Base-by-base conservation (phyloP, 2,797 vertebrate species). In the Labeo calbasu region DNA sequence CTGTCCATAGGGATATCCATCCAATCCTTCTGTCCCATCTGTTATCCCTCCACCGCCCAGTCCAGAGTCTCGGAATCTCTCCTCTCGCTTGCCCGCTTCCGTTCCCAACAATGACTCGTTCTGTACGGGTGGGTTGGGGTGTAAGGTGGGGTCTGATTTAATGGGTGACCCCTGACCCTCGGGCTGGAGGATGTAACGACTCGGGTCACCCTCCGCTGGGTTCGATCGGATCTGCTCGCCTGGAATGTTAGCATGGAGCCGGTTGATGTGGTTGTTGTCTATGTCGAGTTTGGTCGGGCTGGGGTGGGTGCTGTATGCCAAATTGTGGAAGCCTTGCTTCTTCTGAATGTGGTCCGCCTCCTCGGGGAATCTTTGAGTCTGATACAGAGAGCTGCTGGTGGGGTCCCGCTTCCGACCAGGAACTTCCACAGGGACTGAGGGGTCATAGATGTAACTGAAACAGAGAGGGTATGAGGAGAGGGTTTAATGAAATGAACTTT, bases 391-490 rank as follows among this genome's bases (percentile, higher is more conserved):
- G 89, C 86, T 92, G 84, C 50, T 87, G 0, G 90, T 77, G 0
- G 91, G 88, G 88, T 95, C 93, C 0, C 82, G 46, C 89, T 95
- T 95, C 21, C 87, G 85, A 59, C 87, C 86, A 11, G 84, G 85
- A 59, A 78, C 89, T 0, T 96, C 94, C 70, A 87, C 93, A 6
- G 87, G 88, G 71, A 87, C 90, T 0, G 95, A 91, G 57, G 97
- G 94, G 79, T 98, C 96, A 79, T 97, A 95, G 92, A 97, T 94
- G 90, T 97, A 97, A 93, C 97, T 99, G 90, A 11, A 90, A 79
- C 79, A 86, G 84, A 84, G 46, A 90, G 81, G 76, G 32, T 32
- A 36, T 50, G 82, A 71, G 79, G 19, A 50, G 17, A 86, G 32
- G 10, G 28, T 59, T 61, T 50, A 83, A 28, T 6, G 32, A 28